Conservation (phyloP, 2,888 invertebrate species). For the Troides oblongomaculatus region DNA sequence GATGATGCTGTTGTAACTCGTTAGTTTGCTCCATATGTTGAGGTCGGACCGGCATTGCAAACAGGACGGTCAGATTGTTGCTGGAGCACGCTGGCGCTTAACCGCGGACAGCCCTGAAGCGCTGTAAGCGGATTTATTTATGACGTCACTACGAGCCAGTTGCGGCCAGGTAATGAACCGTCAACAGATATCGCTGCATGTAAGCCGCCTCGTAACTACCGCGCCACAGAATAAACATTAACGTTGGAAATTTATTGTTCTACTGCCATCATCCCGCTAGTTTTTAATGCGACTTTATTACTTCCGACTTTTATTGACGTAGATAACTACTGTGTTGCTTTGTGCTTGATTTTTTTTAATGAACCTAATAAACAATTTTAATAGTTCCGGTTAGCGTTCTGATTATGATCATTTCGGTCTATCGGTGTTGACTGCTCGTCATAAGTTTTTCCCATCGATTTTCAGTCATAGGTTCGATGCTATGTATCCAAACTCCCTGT, state of each 20-base stretch:
- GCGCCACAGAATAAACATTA: constrained; percentile 13
- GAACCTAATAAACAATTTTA: too few relatives aligned
- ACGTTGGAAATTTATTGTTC: constrained; percentile 18
- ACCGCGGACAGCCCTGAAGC: constrained; percentile 5
- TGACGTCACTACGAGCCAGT: constrained; percentile 38
- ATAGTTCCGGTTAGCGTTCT: too few relatives aligned
- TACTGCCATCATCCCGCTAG: neutral
- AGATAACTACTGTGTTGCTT: neutral
- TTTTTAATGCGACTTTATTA: neutral
- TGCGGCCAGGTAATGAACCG: constrained; percentile 35
- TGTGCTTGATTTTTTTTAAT: too few relatives aligned
- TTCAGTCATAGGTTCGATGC: too few relatives aligned
- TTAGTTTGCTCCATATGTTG: neutral
- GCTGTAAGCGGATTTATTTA: constrained; percentile 36
- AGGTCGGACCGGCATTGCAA: neutral
- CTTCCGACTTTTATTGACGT: neutral
- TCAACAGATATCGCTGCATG: constrained; percentile 27
- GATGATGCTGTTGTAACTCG: neutral
- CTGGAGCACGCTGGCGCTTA: neutral
- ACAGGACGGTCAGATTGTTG: constrained; percentile 4
- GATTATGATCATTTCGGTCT: too few relatives aligned
- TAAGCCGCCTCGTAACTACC: constrained; percentile 5
- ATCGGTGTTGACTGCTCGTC: too few relatives aligned
- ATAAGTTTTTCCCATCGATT: too few relatives aligned
- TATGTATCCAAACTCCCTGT: too few relatives aligned